Evolutionary conservation across 1,140 invertebrate species (phyloP), one percentile per base, ranked within the genome.

Genomic region (Penaeus vannamei): DNA sequence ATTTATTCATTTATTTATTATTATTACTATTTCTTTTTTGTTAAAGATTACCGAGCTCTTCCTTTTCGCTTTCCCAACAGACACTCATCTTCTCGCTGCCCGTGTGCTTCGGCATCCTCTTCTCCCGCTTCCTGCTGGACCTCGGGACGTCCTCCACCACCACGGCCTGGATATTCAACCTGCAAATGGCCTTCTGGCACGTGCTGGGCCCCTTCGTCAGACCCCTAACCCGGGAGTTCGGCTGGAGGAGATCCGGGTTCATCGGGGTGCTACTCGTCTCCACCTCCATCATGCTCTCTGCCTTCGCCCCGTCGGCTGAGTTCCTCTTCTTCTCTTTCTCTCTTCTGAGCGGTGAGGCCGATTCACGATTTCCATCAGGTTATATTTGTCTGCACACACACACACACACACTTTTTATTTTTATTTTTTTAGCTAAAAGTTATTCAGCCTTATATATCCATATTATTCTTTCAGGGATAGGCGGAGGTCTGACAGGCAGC

Each of bases 401-500:
- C 1, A 42, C 4, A 42, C 36, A 42, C 36, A 42, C 36, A 42
- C 4, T 2, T 36, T 36, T 1, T 36, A 36, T n/a, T n/a, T n/a
- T n/a, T n/a, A n/a, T n/a, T n/a, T n/a, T n/a, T n/a, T n/a, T n/a
- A n/a, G n/a, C n/a, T n/a, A n/a, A n/a, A n/a, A n/a, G n/a, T n/a
- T n/a, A n/a, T n/a, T n/a, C n/a, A n/a, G n/a, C n/a, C n/a, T n/a
- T n/a, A n/a, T n/a, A n/a, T n/a, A n/a, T n/a, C n/a, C n/a, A n/a
- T n/a, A n/a, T n/a, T n/a, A n/a, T n/a, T 42, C 4, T 42, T 42
- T 42, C 8, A 42, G 36, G 36, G 8, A 42, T 42, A 10, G 72
- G 83, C 20, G n/a, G 36, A 22, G 88, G 82, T 42, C 26, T 85
- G 93, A 60, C 77, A 72, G 87, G 91, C 84, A 53, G 23, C 12